Conservation (phyloP, 2,113 vertebrate genomes). For the Rhinoderma darwinii region DNA sequence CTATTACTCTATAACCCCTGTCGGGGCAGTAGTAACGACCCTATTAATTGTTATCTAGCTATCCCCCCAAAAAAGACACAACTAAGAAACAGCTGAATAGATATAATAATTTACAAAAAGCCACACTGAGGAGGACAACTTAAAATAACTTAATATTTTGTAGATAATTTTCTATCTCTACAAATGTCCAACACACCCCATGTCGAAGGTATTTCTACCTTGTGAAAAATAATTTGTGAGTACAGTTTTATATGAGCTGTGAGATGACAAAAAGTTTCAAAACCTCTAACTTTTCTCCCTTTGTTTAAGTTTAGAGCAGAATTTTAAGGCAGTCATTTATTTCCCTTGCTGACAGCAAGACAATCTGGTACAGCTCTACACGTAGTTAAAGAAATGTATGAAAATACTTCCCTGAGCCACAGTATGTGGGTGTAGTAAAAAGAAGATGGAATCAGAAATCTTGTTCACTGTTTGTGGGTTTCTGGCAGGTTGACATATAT, state of each 20-base stretch:
- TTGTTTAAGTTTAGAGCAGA: neutral
- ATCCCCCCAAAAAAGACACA: no score
- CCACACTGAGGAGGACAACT: no score
- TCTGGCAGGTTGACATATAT: neutral
- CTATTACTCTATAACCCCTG: no score
- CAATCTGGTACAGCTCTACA: neutral
- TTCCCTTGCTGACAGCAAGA: neutral
- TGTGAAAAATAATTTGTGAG: neutral
- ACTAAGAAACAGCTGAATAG: no score
- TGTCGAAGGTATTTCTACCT: neutral
- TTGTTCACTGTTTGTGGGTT: neutral
- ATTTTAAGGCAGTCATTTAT: neutral
- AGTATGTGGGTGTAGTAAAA: constrained; percentile 12
- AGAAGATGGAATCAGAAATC: neutral
- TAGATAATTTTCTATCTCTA: no score
- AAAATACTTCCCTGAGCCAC: neutral
- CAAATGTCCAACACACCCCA: neutral
- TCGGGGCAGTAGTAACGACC: no score
- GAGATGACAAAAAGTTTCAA: neutral
- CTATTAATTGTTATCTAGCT: no score
- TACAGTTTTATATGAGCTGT: neutral
- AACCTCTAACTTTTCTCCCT: neutral
- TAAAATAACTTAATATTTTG: no score
- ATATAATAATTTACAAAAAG: no score
- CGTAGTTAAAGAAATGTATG: constrained; percentile 1